A percentile compares a stretch with the other conserved stretches of the same genome.
These are phyloP conservation scores for Lucilia sericata DNA, from an alignment of 1,140 invertebrate genomes.

Conservation along the genomic window DNA sequence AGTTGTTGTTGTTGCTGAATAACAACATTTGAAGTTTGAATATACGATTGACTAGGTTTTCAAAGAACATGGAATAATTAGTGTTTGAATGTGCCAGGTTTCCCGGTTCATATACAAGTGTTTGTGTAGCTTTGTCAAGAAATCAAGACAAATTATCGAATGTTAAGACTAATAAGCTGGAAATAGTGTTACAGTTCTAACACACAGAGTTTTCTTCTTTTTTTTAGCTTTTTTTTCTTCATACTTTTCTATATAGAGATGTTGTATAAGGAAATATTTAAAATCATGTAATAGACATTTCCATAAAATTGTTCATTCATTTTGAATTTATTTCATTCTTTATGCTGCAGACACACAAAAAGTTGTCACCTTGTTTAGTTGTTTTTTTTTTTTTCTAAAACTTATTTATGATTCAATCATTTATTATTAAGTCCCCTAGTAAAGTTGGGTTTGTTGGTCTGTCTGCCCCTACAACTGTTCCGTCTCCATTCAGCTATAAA, in stretches of 20 bases:
- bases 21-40: too few species aligned
- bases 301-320: not conserved
- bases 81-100: too few species aligned
- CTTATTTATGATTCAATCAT: constrained; percentile 12
- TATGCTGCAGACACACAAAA: not conserved
- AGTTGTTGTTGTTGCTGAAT: too few species aligned
- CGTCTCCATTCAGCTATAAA: too few species aligned
- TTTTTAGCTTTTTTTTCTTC: too few species aligned
- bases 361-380: not conserved
- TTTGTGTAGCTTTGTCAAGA: not conserved
- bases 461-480: not conserved
- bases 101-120: not conserved
- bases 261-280: not conserved
- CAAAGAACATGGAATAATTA: not conserved
- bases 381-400: too few species aligned
- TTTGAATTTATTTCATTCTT: not conserved
- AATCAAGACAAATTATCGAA: constrained; percentile 13
- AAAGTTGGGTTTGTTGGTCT: not conserved
- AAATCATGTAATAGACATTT: not conserved
- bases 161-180: not conserved
- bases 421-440: not conserved
- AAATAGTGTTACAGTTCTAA: not conserved
- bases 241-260: not conserved
- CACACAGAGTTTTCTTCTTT: too few species aligned
- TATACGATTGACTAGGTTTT: not conserved